phyloP scores from a whole-genome alignment of 2,797 vertebrate genomes.

The Etheostoma perlongum region DNA sequence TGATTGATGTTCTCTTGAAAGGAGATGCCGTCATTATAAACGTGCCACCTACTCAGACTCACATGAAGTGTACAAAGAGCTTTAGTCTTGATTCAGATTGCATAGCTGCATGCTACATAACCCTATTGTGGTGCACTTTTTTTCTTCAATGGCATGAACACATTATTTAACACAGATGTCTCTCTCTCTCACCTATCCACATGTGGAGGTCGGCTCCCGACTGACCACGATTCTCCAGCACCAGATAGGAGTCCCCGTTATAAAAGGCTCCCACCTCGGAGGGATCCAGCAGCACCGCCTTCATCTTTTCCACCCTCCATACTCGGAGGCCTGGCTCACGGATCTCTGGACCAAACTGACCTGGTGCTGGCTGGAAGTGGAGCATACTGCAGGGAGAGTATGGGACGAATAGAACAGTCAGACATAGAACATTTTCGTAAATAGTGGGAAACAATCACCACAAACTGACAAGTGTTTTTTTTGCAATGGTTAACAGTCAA shows the following conservation, averaged over 20 bases:
- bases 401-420: background rate
- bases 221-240: slow-evolving; percentile 86
- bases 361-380: slow-evolving; percentile 74
- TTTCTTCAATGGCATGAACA: background rate
- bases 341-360: slow-evolving; percentile 82
- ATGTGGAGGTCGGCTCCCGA: slow-evolving; percentile 88
- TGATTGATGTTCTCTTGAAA: slow-evolving; percentile 1
- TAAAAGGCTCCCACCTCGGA: slow-evolving; percentile 88
- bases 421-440: background rate
- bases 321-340: slow-evolving; percentile 82
- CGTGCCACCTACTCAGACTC: background rate
- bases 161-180: background rate
- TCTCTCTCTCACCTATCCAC: slow-evolving; percentile 89
- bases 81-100: slow-evolving; percentile 8
- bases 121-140: background rate
- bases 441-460: background rate
- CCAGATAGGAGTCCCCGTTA: slow-evolving; percentile 92
- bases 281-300: slow-evolving; percentile 81
- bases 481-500: background rate
- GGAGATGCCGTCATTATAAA: slow-evolving; percentile 1
- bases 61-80: background rate
- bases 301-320: slow-evolving; percentile 94
- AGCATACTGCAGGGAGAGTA: slow-evolving; percentile 79
- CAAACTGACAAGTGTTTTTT: too few relatives aligned
- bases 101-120: background rate